These are phyloP conservation scores for Hymenopus coronatus DNA, from an alignment of 2,888 invertebrate genomes.

Conservation along the genomic window DNA sequence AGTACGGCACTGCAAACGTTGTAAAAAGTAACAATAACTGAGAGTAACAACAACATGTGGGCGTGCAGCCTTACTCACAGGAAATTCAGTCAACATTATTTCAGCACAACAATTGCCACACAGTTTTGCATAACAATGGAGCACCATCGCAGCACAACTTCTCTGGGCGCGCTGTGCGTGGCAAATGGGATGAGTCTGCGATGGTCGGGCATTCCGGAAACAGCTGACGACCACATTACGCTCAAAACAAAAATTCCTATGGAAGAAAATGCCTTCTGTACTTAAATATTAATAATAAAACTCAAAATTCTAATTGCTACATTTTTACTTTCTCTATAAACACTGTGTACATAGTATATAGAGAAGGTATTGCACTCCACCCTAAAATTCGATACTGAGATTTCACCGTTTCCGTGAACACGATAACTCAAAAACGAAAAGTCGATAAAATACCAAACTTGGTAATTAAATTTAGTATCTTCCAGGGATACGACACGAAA, in stretches of 20 bases:
- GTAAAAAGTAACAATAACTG: not conserved
- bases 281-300: not conserved
- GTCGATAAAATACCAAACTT: too few relatives aligned
- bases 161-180: not conserved
- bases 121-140: slow-evolving; percentile 12
- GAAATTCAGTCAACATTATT: not conserved
- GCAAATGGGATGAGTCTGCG: not conserved
- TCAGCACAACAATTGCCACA: slow-evolving; percentile 1
- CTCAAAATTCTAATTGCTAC: too few relatives aligned
- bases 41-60: not conserved
- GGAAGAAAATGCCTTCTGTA: not conserved
- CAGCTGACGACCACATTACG: not conserved
- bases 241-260: not conserved
- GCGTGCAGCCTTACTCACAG: not conserved
- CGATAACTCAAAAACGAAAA: too few relatives aligned
- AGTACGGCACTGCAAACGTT: not conserved
- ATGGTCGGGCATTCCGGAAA: not conserved
- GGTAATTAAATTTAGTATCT: too few relatives aligned
- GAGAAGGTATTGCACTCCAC: too few relatives aligned
- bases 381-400: too few relatives aligned
- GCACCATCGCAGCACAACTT: not conserved
- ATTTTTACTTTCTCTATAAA: too few relatives aligned
- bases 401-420: too few relatives aligned
- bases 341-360: too few relatives aligned
- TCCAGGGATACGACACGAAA: too few relatives aligned